These are phyloP conservation scores for Acanthis flammea DNA, from an alignment of 2,797 vertebrate genomes.

Conservation along the genomic window DNA sequence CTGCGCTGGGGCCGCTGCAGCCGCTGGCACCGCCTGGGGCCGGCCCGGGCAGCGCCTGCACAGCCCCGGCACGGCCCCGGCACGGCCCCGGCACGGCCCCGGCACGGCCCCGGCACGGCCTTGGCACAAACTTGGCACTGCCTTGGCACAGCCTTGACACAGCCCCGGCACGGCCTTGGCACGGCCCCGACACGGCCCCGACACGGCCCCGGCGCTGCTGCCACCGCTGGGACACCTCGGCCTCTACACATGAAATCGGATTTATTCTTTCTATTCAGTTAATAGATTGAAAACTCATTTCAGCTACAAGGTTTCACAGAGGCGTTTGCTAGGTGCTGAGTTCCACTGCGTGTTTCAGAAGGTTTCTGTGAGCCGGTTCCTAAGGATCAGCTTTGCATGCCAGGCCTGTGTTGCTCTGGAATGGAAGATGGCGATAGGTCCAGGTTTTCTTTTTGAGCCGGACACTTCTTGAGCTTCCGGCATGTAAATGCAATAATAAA, in stretches of 20 bases:
- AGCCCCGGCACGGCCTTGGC: not conserved
- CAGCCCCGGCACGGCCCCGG: not conserved
- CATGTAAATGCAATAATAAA: not conserved
- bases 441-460: not conserved
- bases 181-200: not conserved
- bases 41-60: fast-evolving
- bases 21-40: not conserved
- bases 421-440: fast-evolving
- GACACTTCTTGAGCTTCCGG: not conserved
- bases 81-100: no score
- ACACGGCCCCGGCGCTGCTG: fast-evolving
- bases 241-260: fast-evolving
- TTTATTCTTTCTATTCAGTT: not conserved
- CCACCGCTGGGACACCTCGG: fast-evolving
- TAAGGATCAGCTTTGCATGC: fast-evolving
- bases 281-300: not conserved
- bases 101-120: not conserved
- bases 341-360: not conserved
- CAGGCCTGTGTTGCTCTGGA: no score
- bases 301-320: not conserved
- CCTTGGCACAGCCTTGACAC: no score
- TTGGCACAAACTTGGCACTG: no score
- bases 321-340: not conserved
- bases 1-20: not conserved
- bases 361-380: fast-evolving